A percentile compares a stretch with the other conserved stretches of the same genome.
Evolutionary conservation across 2,888 invertebrate species (phyloP).

Genomic region (Pomacea canaliculata): DNA sequence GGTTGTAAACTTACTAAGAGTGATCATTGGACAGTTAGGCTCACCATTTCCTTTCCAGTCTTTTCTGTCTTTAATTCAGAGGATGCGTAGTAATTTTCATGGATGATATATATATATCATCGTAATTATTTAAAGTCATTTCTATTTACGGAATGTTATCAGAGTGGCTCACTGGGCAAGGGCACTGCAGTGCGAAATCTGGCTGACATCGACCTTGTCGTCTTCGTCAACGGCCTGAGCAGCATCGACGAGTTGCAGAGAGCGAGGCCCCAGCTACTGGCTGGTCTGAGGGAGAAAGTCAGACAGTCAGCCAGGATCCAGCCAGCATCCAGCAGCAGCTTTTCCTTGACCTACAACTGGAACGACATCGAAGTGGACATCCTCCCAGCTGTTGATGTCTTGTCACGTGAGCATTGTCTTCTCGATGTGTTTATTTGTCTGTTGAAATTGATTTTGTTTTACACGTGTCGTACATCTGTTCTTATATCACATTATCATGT

Average conservation of each 20-base stretch:
- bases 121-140: background rate
- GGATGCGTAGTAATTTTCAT: too few species aligned
- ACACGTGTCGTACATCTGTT: background rate
- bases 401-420: background rate
- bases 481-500: too few species aligned
- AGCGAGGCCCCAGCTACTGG: background rate
- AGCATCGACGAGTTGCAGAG: conserved; percentile 1
- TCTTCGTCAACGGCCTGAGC: conserved; percentile 11
- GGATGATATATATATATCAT: background rate
- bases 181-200: conserved; percentile 9
- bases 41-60: too few species aligned
- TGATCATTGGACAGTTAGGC: too few species aligned
- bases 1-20: too few species aligned
- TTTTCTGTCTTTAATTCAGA: too few species aligned
- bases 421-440: background rate
- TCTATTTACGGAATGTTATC: background rate
- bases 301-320: background rate
- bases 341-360: background rate
- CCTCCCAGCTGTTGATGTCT: background rate
- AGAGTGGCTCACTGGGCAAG: conserved; percentile 7
- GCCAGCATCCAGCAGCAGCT: background rate
- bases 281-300: background rate
- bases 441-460: background rate
- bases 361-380: background rate
- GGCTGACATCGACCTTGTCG: conserved; percentile 19